Evolutionary conservation across 2,888 invertebrate species (phyloP), one percentile per base, ranked within the genome.

Genomic region (Pterostichus niger): DNA sequence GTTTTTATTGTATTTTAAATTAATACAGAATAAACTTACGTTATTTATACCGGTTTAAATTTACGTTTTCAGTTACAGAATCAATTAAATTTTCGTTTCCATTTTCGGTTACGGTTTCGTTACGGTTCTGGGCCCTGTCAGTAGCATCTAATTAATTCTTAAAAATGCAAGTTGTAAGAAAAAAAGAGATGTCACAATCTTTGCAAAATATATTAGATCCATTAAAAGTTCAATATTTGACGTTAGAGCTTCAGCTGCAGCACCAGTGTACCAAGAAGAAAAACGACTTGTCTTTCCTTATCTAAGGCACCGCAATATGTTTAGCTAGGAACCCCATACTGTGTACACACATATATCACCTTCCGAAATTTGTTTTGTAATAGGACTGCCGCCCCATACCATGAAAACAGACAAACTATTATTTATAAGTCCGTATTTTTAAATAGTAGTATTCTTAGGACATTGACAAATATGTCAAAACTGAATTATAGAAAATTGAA

Each of bases 301-400:
- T 71, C 68, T 71, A 40, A 40, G 68, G 68, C 68, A 71, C 68
- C 68, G 68, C 68, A 71, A 71, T 71, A 71, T 44, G 68, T 71
- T 71, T 71, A 71, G 68, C 68, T 71, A 40, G 40, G 68, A 44
- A 44, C 68, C 68, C 68, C 46, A 71, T 40, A 17, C 15, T 71
- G 44, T 44, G 56, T 44, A 44, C 13, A 15, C 44, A 71, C 68
- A 71, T 71, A 71, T 44, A 71, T 71, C 68, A 71, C 40, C 68
- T 71, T 71, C 44, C 44, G 68, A 71, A 17, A 56, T 56, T 56
- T 56, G 56, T 56, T 56, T 56, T 56, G 56, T 56, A 56, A 56
- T 56, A 56, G 56, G 10, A 56, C 56, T 56, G 56, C 56, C 56
- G 24, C 13, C 56, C 52, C 52, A 13, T 13, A 52, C n/a, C 13